phyloP scores from a whole-genome alignment of 2,888 invertebrate genomes.

The Ptychoptera albimana region DNA sequence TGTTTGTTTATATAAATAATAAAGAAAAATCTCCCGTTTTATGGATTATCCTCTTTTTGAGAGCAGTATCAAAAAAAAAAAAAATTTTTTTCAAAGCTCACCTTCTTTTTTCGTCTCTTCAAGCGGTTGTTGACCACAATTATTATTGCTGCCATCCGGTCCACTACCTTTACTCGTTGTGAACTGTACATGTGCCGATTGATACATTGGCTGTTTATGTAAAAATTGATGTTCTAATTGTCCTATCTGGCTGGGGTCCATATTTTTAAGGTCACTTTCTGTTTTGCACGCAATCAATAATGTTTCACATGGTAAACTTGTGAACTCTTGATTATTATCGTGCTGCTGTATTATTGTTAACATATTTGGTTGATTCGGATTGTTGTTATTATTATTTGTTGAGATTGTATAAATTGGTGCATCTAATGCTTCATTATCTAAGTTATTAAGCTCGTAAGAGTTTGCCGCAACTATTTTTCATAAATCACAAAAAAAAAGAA shows the following conservation, averaged over 20 bases:
- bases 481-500: conserved; percentile 14
- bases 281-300: conserved; percentile 12
- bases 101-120: conserved; percentile 34
- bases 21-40: too few relatives aligned
- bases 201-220: conserved; percentile 57
- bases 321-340: conserved; percentile 27
- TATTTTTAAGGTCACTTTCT: conserved; percentile 30
- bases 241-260: conserved; percentile 22
- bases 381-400: conserved; percentile 6
- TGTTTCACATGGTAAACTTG: conserved; percentile 31
- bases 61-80: too few relatives aligned
- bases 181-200: conserved; percentile 53
- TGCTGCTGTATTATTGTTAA: too few relatives aligned
- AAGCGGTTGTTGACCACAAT: conserved; percentile 11
- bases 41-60: too few relatives aligned
- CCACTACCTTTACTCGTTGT: conserved; percentile 23
- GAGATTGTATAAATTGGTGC: conserved; percentile 33
- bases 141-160: conserved; percentile 18
- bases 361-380: conserved; percentile 16
- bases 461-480: conserved; percentile 38
- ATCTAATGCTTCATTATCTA: conserved; percentile 46
- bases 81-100: conserved; percentile 13
- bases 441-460: conserved; percentile 47
- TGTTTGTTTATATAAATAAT: too few relatives aligned
- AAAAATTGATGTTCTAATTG: conserved; percentile 31